phyloP scores from a whole-genome alignment of 2,113 vertebrate species.

The Psittacus erithacus region DNA sequence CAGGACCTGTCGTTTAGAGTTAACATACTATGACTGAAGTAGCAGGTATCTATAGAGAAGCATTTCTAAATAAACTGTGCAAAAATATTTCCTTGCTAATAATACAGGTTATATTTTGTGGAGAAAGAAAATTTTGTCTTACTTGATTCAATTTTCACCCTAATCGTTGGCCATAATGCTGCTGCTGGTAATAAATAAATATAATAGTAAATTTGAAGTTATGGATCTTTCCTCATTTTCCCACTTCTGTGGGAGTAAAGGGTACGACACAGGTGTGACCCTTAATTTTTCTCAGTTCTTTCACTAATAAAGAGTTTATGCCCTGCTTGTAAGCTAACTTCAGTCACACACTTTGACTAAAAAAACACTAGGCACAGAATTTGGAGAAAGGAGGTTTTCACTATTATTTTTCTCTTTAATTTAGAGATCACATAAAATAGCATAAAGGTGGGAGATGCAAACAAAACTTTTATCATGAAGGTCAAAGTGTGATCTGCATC shows the following conservation, averaged over 20 bases:
- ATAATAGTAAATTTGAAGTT: neutral
- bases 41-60: neutral
- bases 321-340: neutral
- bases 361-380: neutral
- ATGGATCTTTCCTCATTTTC: neutral
- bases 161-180: neutral
- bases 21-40: neutral
- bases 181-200: neutral
- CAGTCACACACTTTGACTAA: neutral
- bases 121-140: neutral
- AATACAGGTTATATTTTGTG: neutral
- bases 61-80: neutral
- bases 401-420: neutral
- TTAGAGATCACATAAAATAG: neutral
- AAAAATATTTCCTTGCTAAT: neutral
- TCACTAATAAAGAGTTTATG: neutral
- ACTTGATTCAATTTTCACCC: neutral
- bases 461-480: neutral
- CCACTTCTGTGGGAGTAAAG: neutral
- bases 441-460: neutral
- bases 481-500: neutral
- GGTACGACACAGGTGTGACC: neutral
- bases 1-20: neutral
- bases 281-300: neutral
- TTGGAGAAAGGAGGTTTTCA: neutral